phyloP scores from a whole-genome alignment of 2,888 invertebrate species.

The Tiliacea aurago region DNA sequence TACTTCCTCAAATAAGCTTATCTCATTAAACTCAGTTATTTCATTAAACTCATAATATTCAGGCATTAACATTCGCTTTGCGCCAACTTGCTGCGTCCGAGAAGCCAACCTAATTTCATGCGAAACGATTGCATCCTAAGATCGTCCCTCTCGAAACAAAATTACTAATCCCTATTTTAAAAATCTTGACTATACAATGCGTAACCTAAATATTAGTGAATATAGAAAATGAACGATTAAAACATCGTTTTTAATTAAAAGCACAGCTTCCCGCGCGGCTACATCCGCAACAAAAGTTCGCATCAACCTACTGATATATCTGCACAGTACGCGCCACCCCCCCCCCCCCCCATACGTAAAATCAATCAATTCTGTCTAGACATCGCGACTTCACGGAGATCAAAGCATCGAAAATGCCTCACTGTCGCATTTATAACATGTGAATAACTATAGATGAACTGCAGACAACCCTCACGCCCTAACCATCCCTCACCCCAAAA shows the following conservation, averaged over 20 bases:
- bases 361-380: constrained; percentile 51
- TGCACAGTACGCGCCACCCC: background rate
- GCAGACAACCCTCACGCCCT: constrained; percentile 33
- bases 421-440: constrained; percentile 26
- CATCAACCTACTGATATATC: background rate
- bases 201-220: background rate
- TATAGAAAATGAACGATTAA: background rate
- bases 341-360: constrained; percentile 10
- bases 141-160: too few relatives aligned
- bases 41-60: background rate
- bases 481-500: constrained; percentile 48
- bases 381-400: constrained; percentile 5
- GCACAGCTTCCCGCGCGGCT: constrained; percentile 3
- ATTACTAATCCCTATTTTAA: background rate
- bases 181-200: background rate
- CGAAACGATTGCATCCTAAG: constrained; percentile 1
- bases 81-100: background rate
- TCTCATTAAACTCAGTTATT: background rate
- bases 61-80: constrained; percentile 26
- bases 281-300: background rate
- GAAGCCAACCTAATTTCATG: background rate
- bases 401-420: constrained; percentile 17
- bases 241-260: constrained; percentile 11
- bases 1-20: too few relatives aligned
- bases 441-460: constrained; percentile 32